Percentiles rank a stretch among this genome's conserved stretches.
Conservation (phyloP, 1,140 invertebrate species). For the Daktulosphaira vitifoliae region DNA sequence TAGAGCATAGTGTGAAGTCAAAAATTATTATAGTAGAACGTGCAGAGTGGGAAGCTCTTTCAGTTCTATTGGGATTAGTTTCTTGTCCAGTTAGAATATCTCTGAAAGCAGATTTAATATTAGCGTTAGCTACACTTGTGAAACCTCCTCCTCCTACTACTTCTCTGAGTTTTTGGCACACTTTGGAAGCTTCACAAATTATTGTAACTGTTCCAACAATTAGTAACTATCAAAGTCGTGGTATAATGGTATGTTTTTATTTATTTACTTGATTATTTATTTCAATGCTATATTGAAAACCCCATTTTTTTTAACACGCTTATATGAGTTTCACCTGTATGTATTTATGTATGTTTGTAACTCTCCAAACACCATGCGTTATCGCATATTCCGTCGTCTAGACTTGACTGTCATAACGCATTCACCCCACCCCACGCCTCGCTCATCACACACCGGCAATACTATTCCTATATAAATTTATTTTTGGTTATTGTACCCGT, state of each 20-base stretch:
- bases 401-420: too few relatives aligned
- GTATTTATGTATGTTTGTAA: too few relatives aligned
- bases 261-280: too few relatives aligned
- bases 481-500: too few relatives aligned
- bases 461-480: too few relatives aligned
- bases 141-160: conserved; percentile 63
- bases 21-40: conserved; percentile 74
- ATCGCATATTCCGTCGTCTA: too few relatives aligned
- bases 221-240: conserved; percentile 55
- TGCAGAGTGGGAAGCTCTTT: conserved; percentile 71
- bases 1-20: conserved; percentile 63
- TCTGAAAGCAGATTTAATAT: conserved; percentile 73
- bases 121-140: conserved; percentile 66
- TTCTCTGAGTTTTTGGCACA: conserved; percentile 73
- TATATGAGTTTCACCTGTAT: too few relatives aligned
- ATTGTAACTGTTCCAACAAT: conserved; percentile 58
- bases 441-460: too few relatives aligned
- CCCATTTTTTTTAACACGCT: too few relatives aligned
- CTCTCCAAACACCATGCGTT: too few relatives aligned
- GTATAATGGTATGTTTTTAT: conserved; percentile 46
- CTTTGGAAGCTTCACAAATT: conserved; percentile 76
- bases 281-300: too few relatives aligned
- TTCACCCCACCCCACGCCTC: too few relatives aligned
- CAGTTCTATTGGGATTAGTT: conserved; percentile 69
- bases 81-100: conserved; percentile 74